Conservation (phyloP, 2,113 vertebrate species). For the Mungos mungo region DNA sequence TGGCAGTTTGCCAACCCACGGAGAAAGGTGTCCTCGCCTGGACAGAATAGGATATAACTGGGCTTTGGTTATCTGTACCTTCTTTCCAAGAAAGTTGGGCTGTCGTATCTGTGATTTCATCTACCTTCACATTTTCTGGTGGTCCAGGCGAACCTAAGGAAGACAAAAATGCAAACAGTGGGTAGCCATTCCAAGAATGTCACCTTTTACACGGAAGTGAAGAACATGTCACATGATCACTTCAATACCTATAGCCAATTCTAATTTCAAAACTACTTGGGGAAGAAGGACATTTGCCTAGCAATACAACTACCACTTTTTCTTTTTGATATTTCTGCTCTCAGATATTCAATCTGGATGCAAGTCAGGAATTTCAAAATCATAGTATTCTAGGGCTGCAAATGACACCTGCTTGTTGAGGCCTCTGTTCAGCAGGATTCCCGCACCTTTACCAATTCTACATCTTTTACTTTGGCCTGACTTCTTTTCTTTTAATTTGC, state of each 20-base stretch:
- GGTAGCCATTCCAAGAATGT: neutral
- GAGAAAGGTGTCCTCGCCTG: slow-evolving; percentile 95
- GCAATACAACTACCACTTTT: neutral
- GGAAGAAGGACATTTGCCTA: slow-evolving; percentile 1
- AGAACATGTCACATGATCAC: neutral
- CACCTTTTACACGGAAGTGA: neutral
- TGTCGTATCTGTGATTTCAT: slow-evolving; percentile 95
- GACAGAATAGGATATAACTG: slow-evolving; percentile 91
- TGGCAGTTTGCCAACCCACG: slow-evolving; percentile 94
- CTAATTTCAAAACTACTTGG: neutral
- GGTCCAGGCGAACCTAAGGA: slow-evolving; percentile 93
- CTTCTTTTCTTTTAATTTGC: slow-evolving; percentile 28
- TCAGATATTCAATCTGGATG: slow-evolving; percentile 25
- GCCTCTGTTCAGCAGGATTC: slow-evolving; percentile 22
- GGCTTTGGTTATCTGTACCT: slow-evolving; percentile 94
- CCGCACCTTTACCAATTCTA: neutral
- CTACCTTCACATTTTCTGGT: slow-evolving; percentile 90
- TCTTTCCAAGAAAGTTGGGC: slow-evolving; percentile 95
- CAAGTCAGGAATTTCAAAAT: slow-evolving; percentile 7
- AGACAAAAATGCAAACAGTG: slow-evolving; percentile 38
- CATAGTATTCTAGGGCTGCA: neutral
- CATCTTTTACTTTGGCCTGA: neutral
- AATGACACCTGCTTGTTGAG: neutral
- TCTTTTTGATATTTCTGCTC: neutral
- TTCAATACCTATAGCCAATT: neutral